Evolutionary conservation across 2,113 vertebrate genomes (phyloP).

Genomic region (Amphiprion percula): DNA sequence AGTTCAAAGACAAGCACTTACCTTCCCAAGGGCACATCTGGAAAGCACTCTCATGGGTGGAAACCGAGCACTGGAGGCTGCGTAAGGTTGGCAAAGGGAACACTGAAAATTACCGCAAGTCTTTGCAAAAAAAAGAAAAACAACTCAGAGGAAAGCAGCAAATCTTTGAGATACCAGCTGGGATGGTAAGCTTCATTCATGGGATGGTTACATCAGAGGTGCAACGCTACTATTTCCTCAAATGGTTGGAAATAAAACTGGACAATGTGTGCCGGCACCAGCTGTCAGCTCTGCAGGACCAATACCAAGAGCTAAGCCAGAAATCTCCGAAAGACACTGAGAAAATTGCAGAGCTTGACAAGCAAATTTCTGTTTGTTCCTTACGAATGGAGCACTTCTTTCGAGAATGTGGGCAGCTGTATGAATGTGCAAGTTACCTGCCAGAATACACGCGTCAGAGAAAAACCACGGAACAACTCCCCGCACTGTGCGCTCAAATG

Average conservation of each 20-base stretch:
- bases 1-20: slow-evolving; percentile 58
- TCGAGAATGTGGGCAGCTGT: slow-evolving; percentile 65
- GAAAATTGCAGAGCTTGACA: slow-evolving; percentile 40
- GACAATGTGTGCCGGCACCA: slow-evolving; percentile 34
- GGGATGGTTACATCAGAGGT: slow-evolving; percentile 16
- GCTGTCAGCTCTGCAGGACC: slow-evolving; percentile 33
- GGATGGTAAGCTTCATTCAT: slow-evolving; percentile 27
- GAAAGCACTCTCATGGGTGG: slow-evolving; percentile 58
- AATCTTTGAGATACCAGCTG: neutral
- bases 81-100: slow-evolving; percentile 18
- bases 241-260: slow-evolving; percentile 67
- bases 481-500: slow-evolving; percentile 55
- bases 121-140: slow-evolving; percentile 28
- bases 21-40: slow-evolving; percentile 49
- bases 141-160: slow-evolving; percentile 39
- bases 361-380: slow-evolving; percentile 50
- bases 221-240: slow-evolving; percentile 54
- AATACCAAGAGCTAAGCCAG: slow-evolving; percentile 16
- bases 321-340: neutral
- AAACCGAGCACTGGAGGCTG: slow-evolving; percentile 63
- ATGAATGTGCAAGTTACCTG: slow-evolving; percentile 32
- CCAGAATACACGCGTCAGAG: slow-evolving; percentile 6
- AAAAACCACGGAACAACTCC: slow-evolving; percentile 25
- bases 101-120: slow-evolving; percentile 39
- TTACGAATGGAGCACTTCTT: slow-evolving; percentile 70